phyloP scores from a whole-genome alignment of 2,797 vertebrate genomes.

The Thunnus albacares region DNA sequence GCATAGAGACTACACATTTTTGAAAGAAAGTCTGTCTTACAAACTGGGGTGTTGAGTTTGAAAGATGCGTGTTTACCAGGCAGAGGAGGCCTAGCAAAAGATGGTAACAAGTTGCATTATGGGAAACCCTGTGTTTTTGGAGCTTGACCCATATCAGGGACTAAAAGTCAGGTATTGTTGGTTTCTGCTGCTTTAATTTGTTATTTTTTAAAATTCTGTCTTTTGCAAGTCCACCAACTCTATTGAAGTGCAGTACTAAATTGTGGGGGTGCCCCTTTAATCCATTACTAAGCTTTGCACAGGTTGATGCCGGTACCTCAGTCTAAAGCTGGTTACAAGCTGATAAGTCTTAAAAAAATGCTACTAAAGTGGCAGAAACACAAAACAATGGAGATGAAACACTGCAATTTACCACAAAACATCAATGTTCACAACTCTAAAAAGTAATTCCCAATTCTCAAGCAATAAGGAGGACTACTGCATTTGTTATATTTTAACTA shows the following conservation, averaged over 20 bases:
- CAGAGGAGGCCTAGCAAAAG: too few relatives aligned
- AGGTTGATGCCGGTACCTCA: too few relatives aligned
- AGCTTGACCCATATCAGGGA: too few relatives aligned
- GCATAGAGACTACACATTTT: neutral
- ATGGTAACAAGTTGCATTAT: too few relatives aligned
- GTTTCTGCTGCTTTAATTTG: neutral
- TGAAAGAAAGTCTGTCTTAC: neutral
- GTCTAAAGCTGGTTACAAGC: too few relatives aligned
- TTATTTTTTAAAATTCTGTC: neutral
- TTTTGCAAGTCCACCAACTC: neutral
- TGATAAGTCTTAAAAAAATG: too few relatives aligned
- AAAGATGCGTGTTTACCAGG: too few relatives aligned
- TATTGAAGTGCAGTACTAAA: neutral
- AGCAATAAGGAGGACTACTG: neutral
- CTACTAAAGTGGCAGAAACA: neutral
- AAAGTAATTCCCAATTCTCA: neutral
- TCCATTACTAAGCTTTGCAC: too few relatives aligned
- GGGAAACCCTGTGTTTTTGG: too few relatives aligned
- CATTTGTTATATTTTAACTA: slow-evolving; percentile 16
- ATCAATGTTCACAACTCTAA: neutral
- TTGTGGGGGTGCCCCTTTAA: too few relatives aligned
- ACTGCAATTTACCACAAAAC: neutral
- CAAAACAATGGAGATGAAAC: neutral
- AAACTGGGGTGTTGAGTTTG: neutral
- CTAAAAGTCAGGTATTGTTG: neutral